Conservation (phyloP, 2,797 vertebrate genomes). For the Chelon auratus region DNA sequence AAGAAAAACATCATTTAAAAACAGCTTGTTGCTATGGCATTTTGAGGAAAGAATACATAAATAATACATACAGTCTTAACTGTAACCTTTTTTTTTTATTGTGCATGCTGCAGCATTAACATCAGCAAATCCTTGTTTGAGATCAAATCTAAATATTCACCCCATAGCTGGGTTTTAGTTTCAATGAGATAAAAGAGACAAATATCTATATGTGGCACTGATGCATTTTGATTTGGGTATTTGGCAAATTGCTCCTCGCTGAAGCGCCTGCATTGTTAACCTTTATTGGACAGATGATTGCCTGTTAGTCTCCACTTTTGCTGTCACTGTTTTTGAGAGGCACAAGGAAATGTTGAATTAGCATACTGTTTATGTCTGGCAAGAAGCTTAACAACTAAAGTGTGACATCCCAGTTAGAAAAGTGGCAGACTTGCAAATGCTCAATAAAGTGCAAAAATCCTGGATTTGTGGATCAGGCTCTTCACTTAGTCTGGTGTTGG, state of each 20-base stretch:
- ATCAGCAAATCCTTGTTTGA: conserved; percentile 21
- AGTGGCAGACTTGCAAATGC: conserved; percentile 1
- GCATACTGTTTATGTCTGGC: conserved; percentile 14
- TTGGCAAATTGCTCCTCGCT: conserved; percentile 21
- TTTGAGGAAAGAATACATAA: conserved; percentile 25
- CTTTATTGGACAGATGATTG: conserved; percentile 34
- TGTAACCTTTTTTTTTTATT: not conserved
- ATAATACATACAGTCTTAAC: conserved; percentile 16
- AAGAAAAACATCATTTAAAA: conserved; percentile 22
- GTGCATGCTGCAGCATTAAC: conserved; percentile 18
- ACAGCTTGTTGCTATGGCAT: conserved; percentile 54
- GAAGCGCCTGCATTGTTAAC: conserved; percentile 29
- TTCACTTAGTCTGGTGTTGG: not conserved
- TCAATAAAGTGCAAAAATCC: not conserved
- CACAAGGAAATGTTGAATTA: conserved; percentile 42
- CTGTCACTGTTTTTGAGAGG: conserved; percentile 11
- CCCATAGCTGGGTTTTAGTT: conserved; percentile 7
- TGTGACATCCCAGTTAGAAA: conserved; percentile 13
- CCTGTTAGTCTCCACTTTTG: conserved; percentile 33
- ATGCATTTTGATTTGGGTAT: conserved; percentile 32
- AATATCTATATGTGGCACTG: not conserved
- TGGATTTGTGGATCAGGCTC: not conserved
- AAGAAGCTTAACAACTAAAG: conserved; percentile 18
- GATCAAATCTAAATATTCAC: not conserved
- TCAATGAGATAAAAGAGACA: not conserved